Evolutionary conservation across 1,140 invertebrate species (phyloP), one percentile per base, ranked within the genome.

Genomic region (Tetraneura akinire): DNA sequence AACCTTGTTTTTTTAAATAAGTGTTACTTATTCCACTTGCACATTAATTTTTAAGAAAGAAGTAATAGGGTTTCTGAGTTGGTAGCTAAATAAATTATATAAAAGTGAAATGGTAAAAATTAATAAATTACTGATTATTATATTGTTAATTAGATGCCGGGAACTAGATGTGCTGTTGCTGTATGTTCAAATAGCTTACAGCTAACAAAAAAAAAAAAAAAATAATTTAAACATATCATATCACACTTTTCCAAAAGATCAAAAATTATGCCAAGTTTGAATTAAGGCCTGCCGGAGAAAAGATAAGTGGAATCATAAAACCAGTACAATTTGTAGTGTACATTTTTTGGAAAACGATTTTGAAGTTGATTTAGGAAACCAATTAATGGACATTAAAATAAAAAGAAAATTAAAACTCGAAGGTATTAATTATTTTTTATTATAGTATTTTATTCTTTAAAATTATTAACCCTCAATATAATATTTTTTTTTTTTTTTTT

Each of bases 1-100:
- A 53, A 53, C n/a, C 51, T 53, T 53, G 51, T 53, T 53, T 53
- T n/a, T n/a, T n/a, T 53, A 53, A 53, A 53, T 53, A 53, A n/a
- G 51, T n/a, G n/a, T n/a, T n/a, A n/a, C n/a, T n/a, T n/a, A n/a
- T n/a, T n/a, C n/a, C n/a, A n/a, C n/a, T n/a, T n/a, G n/a, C n/a
- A n/a, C n/a, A n/a, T n/a, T n/a, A n/a, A n/a, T n/a, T n/a, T n/a
- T n/a, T n/a, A n/a, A n/a, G n/a, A n/a, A n/a, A n/a, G n/a, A n/a
- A n/a, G n/a, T n/a, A n/a, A n/a, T n/a, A n/a, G n/a, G n/a, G n/a
- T n/a, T n/a, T n/a, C n/a, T n/a, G n/a, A n/a, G n/a, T n/a, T n/a
- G n/a, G n/a, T n/a, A n/a, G n/a, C 49, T 51, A 51, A 18, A 51
- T 51, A 51, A 51, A 51, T 51, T 18, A 49, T 49, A 10, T 10